Base-by-base conservation (phyloP, 2,113 vertebrate species). In the Psilopogon haemacephalus region DNA sequence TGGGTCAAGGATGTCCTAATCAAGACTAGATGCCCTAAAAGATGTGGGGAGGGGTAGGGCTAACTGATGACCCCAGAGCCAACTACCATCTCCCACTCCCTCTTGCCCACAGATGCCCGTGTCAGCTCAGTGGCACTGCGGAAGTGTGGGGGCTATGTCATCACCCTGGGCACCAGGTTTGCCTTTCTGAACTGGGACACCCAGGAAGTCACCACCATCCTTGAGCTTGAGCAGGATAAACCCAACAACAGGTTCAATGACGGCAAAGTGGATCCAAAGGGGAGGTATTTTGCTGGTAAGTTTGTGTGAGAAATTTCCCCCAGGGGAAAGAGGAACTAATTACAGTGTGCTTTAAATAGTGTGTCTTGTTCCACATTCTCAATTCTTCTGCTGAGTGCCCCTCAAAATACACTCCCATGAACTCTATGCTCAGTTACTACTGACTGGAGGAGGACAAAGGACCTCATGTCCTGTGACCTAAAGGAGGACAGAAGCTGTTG, bases 211-310 rank as follows among this genome's bases (percentile, higher is more conserved):
- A 96, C 95, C 44, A 95, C 96, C 46, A 90, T 98, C 33, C 65
- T 94, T 0, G 19, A 95, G 30, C 69, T 98, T 0, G 97, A 98
- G 75, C 84, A 78, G 42, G 97, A 97, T 67, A 98, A 97, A 75
- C 95, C 95, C n/a, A 97, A 97, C 95, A 98, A 97, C 90, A 96
- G 98, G n/a, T 98, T 98, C 91, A 98, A 98, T 30, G 97, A 98
- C 32, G 98, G 98, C 46, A 98, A 98, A 90, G 98, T 98, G 89
- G 98, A 98, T 86, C 98, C 98, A 14, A 97, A 95, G 5, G 98
- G 98, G 17, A 97, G 98, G 18, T 98, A 97, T 88, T 98, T 98
- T 88, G 97, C 98, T 97, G 98, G 98, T 98, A 90, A 82, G 89
- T 89, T 90, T 30, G 48, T 44, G 21, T 30, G 19, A 82, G 58